Base-by-base conservation (phyloP, 2,888 invertebrate genomes). In the Copidosoma aretas region DNA sequence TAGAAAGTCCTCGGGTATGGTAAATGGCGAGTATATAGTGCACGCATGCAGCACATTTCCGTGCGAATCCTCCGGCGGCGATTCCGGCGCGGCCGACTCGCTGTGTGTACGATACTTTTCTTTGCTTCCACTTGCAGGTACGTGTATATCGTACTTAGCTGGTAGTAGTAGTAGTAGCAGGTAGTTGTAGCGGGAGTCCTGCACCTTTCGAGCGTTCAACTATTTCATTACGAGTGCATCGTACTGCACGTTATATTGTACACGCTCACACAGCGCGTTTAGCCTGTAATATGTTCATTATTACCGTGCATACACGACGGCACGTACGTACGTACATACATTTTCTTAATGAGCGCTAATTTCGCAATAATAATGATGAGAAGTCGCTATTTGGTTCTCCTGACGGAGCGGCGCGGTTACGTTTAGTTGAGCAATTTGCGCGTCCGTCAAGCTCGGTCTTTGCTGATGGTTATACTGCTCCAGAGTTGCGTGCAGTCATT, bases 181-280 rank as follows among this genome's bases (percentile, higher is more conserved):
- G 17, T 46, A 46, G n/a, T n/a, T n/a, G n/a, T 12, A 46, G 43
- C 25, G 25, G 10, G 21, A 10, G 25, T 25, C n/a, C 60, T 12
- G 21, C 15, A 24, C n/a, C 46, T 39, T 5, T 43, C 54, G 19
- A 32, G 46, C 54, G 24, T 32, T 32, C 54, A 63, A 46, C 56
- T 46, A 46, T 64, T 64, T 49, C 63, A 64, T 56, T 64, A 64
- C 17, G 39, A 15, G 32, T 32, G 39, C 17, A 53, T 12, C 43
- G 12, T 46, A 17, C 15, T 46, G 43, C 3, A 46, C 14, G 43
- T 12, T 46, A 17, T 46, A 15, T 46, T 8, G 1, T 46, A 15
- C 8, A 8, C 32, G 8, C 21, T 39, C n/a, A n/a, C n/a, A n/a
- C n/a, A n/a, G n/a, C n/a, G n/a, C n/a, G n/a, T n/a, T n/a, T n/a